Evolutionary conservation across 2,797 vertebrate genomes (phyloP), one percentile per base, ranked within the genome.

Genomic region (Tenualosa thibaudeaui): DNA sequence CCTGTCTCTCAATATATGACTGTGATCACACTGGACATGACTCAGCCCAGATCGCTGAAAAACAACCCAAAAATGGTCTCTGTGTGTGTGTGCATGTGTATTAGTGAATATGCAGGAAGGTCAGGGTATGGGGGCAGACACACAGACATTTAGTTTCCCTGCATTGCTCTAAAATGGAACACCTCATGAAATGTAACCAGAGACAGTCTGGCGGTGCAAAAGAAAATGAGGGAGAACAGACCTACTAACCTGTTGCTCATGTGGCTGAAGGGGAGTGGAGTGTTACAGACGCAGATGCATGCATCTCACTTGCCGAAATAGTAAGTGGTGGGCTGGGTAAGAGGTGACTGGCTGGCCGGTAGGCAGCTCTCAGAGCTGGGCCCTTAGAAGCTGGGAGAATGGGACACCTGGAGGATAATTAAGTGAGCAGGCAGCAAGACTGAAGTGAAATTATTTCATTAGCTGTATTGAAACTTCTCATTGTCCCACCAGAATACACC

Each of bases 361-460:
- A 43, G 71, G 71, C 26, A 78, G 71, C 65, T 8, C 71, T 78
- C 17, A 22, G 37, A 87, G 84, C 31, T 86, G 89, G 84, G 84
- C 51, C 62, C 71, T 22, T 40, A 78, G 17, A 24, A 78, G 17
- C 19, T 17, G 84, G 85, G 86, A 93, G 89, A 92, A 87, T 78
- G 83, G 88, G 86, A 89, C 90, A 89, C 91, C 90, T 84, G 82
- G 89, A 87, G 88, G 89, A 93, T 90, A 92, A 92, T 91, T 87
- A 91, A 90, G 90, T 85, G 87, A 91, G 89, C 81, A 82, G 88
- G 88, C 83, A 84, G 85, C 85, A 86, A 89, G 90, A 93, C 89
- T 91, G 89, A 83, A 84, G 85, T 89, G 85, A 92, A 91, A 90
- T 91, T 86, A 89, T 93, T 93, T 92, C 89, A 93, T 93, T 91